Conservation (phyloP, 2,113 vertebrate genomes). For the Datnioides undecimradiatus region DNA sequence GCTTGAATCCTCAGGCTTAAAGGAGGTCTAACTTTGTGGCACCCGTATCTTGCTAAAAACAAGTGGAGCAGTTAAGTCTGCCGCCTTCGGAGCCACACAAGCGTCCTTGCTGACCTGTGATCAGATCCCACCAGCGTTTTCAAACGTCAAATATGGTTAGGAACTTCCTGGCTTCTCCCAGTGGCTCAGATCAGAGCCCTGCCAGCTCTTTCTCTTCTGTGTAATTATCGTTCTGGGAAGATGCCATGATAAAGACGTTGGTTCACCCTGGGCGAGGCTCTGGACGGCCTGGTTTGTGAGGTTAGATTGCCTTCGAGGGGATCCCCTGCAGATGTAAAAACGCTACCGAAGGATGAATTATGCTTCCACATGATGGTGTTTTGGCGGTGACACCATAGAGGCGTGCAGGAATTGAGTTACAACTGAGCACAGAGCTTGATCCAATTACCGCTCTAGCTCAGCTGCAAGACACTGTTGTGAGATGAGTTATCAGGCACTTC, state of each 20-base stretch:
- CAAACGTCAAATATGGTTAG: constrained; percentile 18
- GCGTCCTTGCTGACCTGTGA: constrained; percentile 38
- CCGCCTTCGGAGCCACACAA: constrained; percentile 8
- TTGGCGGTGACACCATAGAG: constrained; percentile 8
- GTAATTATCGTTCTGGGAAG: constrained; percentile 51
- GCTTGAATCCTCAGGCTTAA: neutral
- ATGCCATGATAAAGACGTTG: constrained; percentile 47
- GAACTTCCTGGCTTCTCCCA: constrained; percentile 14
- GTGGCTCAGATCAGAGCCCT: constrained; percentile 20
- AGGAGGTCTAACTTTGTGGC: neutral
- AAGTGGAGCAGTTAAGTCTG: neutral
- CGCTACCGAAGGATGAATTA: constrained; percentile 16
- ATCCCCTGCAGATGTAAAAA: constrained; percentile 26
- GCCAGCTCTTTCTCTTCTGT: constrained; percentile 40
- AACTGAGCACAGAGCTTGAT: neutral
- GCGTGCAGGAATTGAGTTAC: neutral
- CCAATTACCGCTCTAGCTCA: neutral
- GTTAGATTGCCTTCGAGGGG: constrained; percentile 26
- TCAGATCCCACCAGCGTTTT: constrained; percentile 36
- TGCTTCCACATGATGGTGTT: constrained; percentile 21
- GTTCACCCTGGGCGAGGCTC: constrained; percentile 41
- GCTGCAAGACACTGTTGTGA: neutral
- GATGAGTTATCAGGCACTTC: neutral
- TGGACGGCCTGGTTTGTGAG: constrained; percentile 31
- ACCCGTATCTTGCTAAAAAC: neutral